Base-by-base conservation (phyloP, 2,797 vertebrate genomes). In the Bovichtus diacanthus region DNA sequence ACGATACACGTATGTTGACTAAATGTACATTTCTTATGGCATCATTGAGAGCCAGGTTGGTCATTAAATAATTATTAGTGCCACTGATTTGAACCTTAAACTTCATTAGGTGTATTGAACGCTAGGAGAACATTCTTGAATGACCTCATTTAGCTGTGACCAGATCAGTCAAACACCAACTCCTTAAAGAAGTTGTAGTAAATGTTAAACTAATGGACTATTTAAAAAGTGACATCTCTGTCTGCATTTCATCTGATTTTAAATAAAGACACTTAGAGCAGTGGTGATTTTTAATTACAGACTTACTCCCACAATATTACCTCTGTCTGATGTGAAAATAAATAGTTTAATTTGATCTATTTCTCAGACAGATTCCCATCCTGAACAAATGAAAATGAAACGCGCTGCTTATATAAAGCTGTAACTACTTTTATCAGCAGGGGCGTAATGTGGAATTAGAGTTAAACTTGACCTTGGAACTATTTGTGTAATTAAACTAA, bases 401-500 rank as follows among this genome's bases (percentile, higher is more conserved):
- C 27, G 23, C 15, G 16, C 44, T n/a, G 51, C 41, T 53, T 54
- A 29, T 19, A 67, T 46, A 71, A 66, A 70, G 55, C 53, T 73
- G 43, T 7, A 82, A 55, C 9, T 0, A 1, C 19, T 39, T 67
- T 77, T 53, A 72, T 70, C 49, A 19, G 54, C 68, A 2, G 44
- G 70, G 44, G 38, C 19, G 4, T 43, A 46, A 29, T 10, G 25
- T 59, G 29, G 54, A 18, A 46, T 74, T 54, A 6, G 2, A 34
- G 55, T 74, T 62, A 15, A 73, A 72, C 8, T 65, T 78, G 70
- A 87, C 78, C 76, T 36, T 8, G 9, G 38, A 58, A 76, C 54
- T 59, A 34, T 76, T 66, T 51, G 56, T 58, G 19, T 64, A 75
- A 84, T 78, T 62, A 70, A 79, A 79, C n/a, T 29, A 71, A 77